Base-by-base conservation (phyloP, 2,888 invertebrate genomes). In the Xanthia icteritia region DNA sequence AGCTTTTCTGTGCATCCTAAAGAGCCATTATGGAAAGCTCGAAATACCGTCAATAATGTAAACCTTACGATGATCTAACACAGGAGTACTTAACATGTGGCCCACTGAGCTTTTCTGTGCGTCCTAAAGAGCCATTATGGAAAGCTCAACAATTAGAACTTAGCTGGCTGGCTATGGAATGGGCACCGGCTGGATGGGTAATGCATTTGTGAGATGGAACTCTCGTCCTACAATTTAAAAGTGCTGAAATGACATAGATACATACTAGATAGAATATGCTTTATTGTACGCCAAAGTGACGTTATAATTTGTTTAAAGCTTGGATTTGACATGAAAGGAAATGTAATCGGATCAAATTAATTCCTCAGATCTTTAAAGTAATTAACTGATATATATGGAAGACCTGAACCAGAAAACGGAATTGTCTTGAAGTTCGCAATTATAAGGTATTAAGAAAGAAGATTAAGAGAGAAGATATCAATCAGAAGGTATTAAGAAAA, bases 131-230 rank as follows among this genome's bases (percentile, higher is more conserved):
- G 58, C n/a, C 3, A 58, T 69, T 31, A 70, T 5, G 36, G 51
- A 20, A 58, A 60, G n/a, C 61, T 63, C 5, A 45, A 78, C 65
- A 54, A 82, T 79, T 79, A 65, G 56, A 68, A 77, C 70, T 71
- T 67, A 15, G 51, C 31, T 51, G 27, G 4, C 42, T 76, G n/a
- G 27, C n/a, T 74, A 36, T 65, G 42, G 42, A 65, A 79, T 66
- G 31, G 58, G 20, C 23, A 67, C 20, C 48, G 20, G 42, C 8
- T 17, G 36, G 31, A 54, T 76, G 23, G 42, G 11, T 39, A 48
- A 58, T 69, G 39, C 36, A 36, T 76, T 56, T 58, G 36, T 61
- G 75, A 54, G 48, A 51, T 77, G 5, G 11, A 51, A 51, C n/a
- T 79, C 48, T 42, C 2, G 11, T 67, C 27, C 54, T 3, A 11